A percentile compares a stretch with the other conserved stretches of the same genome.
phyloP scores from a whole-genome alignment of 2,797 vertebrate species.

The Centropyge bicolor region DNA sequence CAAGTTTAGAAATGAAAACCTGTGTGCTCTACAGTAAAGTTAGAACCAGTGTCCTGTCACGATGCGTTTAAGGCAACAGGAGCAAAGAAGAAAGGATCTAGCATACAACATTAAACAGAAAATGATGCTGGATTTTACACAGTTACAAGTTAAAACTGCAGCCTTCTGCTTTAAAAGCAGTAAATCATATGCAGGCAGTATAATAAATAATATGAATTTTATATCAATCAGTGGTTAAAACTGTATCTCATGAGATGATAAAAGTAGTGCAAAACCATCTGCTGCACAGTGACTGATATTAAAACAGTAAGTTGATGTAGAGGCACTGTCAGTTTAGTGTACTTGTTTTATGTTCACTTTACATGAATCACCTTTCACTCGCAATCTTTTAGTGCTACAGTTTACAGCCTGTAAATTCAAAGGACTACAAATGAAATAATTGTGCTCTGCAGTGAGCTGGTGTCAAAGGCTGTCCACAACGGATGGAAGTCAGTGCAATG shows the following conservation, averaged over 20 bases:
- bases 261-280: neutral
- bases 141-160: neutral
- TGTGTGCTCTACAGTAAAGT: neutral
- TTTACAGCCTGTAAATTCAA: constrained; percentile 11
- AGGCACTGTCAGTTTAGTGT: neutral
- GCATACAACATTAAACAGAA: neutral
- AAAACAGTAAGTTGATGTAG: neutral
- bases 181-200: neutral
- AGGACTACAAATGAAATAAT: constrained; percentile 15
- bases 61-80: neutral
- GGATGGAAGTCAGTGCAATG: too few relatives aligned
- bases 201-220: neutral
- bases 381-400: neutral
- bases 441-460: constrained; percentile 32
- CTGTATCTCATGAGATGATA: neutral
- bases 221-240: neutral
- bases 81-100: neutral
- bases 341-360: neutral
- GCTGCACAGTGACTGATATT: neutral
- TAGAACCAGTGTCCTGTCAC: neutral
- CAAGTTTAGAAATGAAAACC: neutral
- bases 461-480: constrained; percentile 14
- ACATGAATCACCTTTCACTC: neutral
- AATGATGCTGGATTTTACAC: neutral
- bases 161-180: neutral